These are phyloP conservation scores for Drosophila leonis DNA, from an alignment of 2,888 invertebrate genomes.

Conservation along the genomic window DNA sequence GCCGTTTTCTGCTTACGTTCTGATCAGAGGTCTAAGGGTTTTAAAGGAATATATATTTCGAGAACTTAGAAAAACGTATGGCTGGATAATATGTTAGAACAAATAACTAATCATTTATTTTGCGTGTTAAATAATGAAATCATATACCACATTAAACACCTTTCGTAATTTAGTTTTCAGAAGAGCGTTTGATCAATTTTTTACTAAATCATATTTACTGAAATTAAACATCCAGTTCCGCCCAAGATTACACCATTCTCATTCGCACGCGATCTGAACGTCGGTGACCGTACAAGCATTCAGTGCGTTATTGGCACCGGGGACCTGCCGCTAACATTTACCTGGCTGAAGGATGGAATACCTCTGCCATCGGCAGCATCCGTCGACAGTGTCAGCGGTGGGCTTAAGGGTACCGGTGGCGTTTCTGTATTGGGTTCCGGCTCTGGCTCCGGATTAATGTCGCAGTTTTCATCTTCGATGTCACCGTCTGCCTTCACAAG, in stretches of 20 bases:
- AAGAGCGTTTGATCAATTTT: not conserved
- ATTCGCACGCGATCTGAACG: slow-evolving; percentile 88
- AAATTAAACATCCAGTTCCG: slow-evolving; percentile 86
- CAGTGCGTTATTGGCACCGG: slow-evolving; percentile 88
- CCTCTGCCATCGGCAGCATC: slow-evolving; percentile 84
- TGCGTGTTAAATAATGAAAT: not conserved
- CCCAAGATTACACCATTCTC: slow-evolving; percentile 89
- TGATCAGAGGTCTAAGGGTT: too few relatives aligned
- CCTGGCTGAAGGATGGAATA: slow-evolving; percentile 88
- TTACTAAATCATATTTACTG: slow-evolving; percentile 19
- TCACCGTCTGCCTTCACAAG: slow-evolving; percentile 35
- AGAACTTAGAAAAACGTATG: too few relatives aligned
- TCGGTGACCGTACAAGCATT: slow-evolving; percentile 88
- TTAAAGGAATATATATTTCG: too few relatives aligned
- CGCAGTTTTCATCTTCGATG: slow-evolving; percentile 46
- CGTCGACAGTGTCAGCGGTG: slow-evolving; percentile 68
- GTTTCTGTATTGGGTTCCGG: slow-evolving; percentile 68
- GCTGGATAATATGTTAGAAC: not conserved
- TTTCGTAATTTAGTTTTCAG: not conserved
- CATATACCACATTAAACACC: not conserved
- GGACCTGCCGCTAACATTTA: slow-evolving; percentile 88
- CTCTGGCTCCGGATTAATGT: slow-evolving; percentile 45
- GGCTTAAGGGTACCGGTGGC: slow-evolving; percentile 82
- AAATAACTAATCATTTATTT: too few relatives aligned
- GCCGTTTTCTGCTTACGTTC: too few relatives aligned